These are phyloP conservation scores for Cylas formicarius DNA, from an alignment of 1,140 invertebrate species.

Conservation along the genomic window DNA sequence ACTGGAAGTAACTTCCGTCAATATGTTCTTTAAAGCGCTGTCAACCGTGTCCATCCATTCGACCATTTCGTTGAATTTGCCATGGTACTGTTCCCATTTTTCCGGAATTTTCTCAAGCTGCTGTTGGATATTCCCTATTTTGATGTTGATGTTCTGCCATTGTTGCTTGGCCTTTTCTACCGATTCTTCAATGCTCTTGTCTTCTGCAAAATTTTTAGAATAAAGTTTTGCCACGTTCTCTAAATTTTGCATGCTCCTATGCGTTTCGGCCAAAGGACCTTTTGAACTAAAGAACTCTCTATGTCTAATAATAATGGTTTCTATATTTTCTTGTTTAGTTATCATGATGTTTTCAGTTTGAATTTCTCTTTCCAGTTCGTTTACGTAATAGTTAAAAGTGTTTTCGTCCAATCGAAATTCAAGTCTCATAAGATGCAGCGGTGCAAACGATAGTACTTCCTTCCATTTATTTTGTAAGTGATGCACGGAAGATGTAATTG, in stretches of 20 bases:
- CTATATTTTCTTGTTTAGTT: conserved; percentile 76
- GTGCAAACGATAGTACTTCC: conserved; percentile 68
- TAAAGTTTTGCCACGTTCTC: conserved; percentile 61
- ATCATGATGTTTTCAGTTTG: conserved; percentile 77
- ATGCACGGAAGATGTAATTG: conserved; percentile 63
- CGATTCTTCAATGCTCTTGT: conserved; percentile 56
- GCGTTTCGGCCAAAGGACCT: conserved; percentile 60
- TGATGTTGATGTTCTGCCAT: conserved; percentile 64
- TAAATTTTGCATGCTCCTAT: conserved; percentile 68
- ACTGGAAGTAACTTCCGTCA: conserved; percentile 72
- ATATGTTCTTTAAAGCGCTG: conserved; percentile 69
- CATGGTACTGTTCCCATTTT: conserved; percentile 80
- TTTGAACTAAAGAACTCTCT: conserved; percentile 67
- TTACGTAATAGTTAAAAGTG: conserved; percentile 74
- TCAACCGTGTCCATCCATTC: conserved; percentile 88
- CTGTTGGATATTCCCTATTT: conserved; percentile 63
- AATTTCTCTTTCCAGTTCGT: conserved; percentile 86
- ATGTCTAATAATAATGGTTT: conserved; percentile 68
- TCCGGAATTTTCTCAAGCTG: conserved; percentile 82
- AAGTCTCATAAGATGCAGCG: conserved; percentile 77
- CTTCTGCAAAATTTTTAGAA: conserved; percentile 55
- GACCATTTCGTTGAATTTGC: conserved; percentile 78
- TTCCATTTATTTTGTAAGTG: conserved; percentile 69
- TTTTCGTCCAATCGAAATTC: conserved; percentile 84
- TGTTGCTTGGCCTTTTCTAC: conserved; percentile 60